These are phyloP conservation scores for Apoda limacodes DNA, from an alignment of 2,888 invertebrate species.

Conservation along the genomic window DNA sequence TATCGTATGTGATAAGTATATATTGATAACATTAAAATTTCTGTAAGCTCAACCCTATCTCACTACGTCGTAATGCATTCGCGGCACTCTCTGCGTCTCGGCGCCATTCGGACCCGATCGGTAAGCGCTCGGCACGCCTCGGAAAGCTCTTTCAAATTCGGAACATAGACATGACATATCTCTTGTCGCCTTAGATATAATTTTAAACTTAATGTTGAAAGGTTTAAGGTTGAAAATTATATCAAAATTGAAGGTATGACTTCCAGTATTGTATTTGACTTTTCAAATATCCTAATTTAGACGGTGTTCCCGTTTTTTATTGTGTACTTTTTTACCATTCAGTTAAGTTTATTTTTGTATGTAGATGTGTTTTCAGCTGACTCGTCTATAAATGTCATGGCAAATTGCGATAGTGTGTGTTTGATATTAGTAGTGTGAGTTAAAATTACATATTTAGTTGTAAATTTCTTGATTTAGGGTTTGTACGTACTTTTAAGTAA, in stretches of 20 bases:
- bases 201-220: conserved; percentile 7
- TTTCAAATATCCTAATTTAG: conserved; percentile 64
- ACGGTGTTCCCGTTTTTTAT: conserved; percentile 23
- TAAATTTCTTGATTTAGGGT: no score
- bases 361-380: conserved; percentile 46
- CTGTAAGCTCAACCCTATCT: not conserved
- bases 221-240: conserved; percentile 8
- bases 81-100: conserved; percentile 56
- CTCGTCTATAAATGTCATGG: conserved; percentile 57
- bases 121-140: conserved; percentile 57
- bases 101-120: conserved; percentile 65
- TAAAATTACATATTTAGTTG: conserved; percentile 6
- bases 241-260: no score
- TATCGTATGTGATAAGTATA: no score
- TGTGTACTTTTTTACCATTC: conserved; percentile 24
- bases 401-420: conserved; percentile 25
- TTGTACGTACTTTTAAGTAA: no score
- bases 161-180: conserved; percentile 56
- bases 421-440: no score
- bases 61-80: conserved; percentile 59
- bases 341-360: conserved; percentile 28
- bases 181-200: conserved; percentile 25
- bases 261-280: conserved; percentile 52
- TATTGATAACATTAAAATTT: no score
- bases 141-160: conserved; percentile 62